Percentiles rank a stretch among this genome's conserved stretches.
phyloP scores from a whole-genome alignment of 2,113 vertebrate genomes.

The Mus musculus region DNA sequence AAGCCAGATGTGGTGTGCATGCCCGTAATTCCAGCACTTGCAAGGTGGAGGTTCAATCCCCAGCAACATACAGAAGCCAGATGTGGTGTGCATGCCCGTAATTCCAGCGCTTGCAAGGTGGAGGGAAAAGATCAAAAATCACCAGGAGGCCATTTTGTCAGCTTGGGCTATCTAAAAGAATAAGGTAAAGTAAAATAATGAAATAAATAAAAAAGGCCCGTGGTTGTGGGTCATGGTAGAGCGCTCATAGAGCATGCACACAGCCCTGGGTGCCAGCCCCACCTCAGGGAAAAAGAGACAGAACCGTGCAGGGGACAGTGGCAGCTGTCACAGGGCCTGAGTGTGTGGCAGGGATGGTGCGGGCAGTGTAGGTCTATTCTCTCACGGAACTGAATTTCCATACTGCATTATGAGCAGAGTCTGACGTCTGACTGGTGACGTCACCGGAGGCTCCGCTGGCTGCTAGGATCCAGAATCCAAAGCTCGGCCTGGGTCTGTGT shows the following conservation, averaged over 20 bases:
- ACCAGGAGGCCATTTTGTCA: not conserved
- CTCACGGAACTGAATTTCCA: not conserved
- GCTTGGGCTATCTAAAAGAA: not conserved
- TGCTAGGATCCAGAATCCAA: not conserved
- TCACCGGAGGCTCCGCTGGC: not conserved
- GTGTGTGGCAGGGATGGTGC: no score
- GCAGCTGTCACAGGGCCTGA: not conserved
- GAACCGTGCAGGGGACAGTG: rapidly evolving
- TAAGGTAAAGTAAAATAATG: not conserved
- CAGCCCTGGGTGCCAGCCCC: not conserved
- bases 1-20: not conserved
- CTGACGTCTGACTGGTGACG: not conserved
- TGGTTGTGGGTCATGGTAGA: not conserved
- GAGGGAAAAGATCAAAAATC: not conserved
- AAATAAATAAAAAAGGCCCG: not conserved
- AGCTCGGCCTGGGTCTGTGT: not conserved
- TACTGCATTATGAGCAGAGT: not conserved
- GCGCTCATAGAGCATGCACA: no score
- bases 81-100: not conserved
- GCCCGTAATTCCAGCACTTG: not conserved
- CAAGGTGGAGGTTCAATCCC: not conserved
- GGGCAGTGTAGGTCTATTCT: rapidly evolving
- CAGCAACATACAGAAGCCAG: not conserved
- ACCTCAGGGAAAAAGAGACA: not conserved
- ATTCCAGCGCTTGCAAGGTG: not conserved